Conservation (phyloP, 2,888 invertebrate genomes). For the Odontocerum albicorne region DNA sequence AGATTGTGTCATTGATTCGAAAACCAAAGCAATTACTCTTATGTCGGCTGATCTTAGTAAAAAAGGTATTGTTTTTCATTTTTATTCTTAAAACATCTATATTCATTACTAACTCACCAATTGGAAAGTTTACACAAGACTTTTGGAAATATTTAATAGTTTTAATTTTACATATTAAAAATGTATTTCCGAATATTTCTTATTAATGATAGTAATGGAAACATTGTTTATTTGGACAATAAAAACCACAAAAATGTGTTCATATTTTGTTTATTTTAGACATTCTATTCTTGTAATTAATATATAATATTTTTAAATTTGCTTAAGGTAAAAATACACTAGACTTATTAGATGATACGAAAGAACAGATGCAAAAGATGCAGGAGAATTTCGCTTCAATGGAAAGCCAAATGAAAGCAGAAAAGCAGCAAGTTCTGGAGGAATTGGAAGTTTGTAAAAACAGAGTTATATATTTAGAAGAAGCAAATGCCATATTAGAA, state of each 20-base stretch:
- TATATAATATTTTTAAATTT: no score
- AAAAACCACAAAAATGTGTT: no score
- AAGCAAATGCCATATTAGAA: conserved; percentile 57
- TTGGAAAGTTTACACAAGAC: no score
- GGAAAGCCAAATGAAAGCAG: conserved; percentile 71
- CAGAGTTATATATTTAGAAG: conserved; percentile 58
- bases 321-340: conserved; percentile 67
- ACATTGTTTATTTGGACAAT: no score
- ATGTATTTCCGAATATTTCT: no score
- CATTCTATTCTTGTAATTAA: no score
- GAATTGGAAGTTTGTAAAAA: conserved; percentile 60
- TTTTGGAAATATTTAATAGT: no score
- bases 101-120: not conserved
- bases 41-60: conserved; percentile 73
- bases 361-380: conserved; percentile 78
- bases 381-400: conserved; percentile 73
- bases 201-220: no score
- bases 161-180: no score
- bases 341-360: conserved; percentile 75
- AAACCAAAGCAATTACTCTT: conserved; percentile 75
- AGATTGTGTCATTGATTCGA: conserved; percentile 79
- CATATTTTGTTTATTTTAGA: no score
- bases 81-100: not conserved
- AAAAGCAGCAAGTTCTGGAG: conserved; percentile 59
- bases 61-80: conserved; percentile 49